These are phyloP conservation scores for Ranitomeya imitator DNA, from an alignment of 2,113 vertebrate species.

Conservation along the genomic window DNA sequence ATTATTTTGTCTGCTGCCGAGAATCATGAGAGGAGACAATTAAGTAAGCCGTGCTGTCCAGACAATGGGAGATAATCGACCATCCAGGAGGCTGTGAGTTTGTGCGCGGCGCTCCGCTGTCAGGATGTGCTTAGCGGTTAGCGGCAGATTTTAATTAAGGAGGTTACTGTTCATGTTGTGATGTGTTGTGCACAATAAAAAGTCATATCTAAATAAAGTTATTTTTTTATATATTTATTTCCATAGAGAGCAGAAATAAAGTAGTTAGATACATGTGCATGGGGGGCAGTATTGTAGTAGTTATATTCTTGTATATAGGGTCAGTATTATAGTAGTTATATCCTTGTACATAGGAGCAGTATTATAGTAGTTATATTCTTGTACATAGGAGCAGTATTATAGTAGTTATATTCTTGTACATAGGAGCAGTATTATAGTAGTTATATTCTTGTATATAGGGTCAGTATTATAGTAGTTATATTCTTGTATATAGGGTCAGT, in stretches of 20 bases:
- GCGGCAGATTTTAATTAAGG: conserved; percentile 12
- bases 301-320: not conserved
- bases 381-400: too few species aligned
- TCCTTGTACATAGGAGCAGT: not conserved
- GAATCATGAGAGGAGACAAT: conserved; percentile 16
- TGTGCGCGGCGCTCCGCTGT: not conserved
- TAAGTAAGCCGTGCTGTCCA: not conserved
- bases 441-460: too few species aligned
- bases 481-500: too few species aligned
- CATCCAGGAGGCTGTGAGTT: not conserved
- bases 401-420: too few species aligned
- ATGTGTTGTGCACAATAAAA: too few species aligned
- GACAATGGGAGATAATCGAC: conserved; percentile 12
- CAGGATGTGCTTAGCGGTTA: not conserved
- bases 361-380: too few species aligned
- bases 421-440: too few species aligned
- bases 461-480: too few species aligned
- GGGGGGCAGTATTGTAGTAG: not conserved
- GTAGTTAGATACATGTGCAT: not conserved
- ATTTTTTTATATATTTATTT: not conserved
- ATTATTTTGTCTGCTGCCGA: not conserved
- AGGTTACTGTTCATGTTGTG: not conserved
- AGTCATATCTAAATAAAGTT: too few species aligned
- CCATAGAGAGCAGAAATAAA: not conserved
- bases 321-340: conserved; percentile 1